phyloP scores from a whole-genome alignment of 2,888 invertebrate species.

The Mechanitis mazaeus region DNA sequence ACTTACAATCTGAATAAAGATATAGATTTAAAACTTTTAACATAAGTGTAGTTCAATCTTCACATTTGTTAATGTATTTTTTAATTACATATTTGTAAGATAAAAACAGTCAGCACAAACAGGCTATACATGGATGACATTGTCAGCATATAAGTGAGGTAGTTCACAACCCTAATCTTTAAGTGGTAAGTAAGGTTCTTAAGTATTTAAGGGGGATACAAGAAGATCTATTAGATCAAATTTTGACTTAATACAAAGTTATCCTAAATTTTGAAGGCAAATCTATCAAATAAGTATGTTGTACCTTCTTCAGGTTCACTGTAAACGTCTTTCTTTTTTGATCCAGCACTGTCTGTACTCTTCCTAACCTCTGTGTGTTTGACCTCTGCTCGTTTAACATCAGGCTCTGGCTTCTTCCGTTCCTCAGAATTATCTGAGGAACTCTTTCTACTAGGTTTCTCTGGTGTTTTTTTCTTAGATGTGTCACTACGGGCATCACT shows the following conservation, averaged over 20 bases:
- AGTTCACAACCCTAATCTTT: background rate
- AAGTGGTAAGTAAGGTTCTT: background rate
- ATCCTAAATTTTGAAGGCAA: no score
- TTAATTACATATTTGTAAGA: no score
- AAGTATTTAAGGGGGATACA: no score
- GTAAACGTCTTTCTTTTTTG: conserved; percentile 71
- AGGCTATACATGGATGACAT: no score
- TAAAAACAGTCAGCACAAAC: no score
- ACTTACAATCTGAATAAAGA: no score
- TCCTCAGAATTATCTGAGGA: conserved; percentile 61
- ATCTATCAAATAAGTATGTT: conserved; percentile 5
- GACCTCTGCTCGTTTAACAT: background rate
- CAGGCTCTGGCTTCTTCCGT: conserved; percentile 52
- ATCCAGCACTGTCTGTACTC: conserved; percentile 59
- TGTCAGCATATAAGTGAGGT: no score
- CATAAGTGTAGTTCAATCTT: no score
- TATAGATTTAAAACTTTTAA: no score
- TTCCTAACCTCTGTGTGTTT: conserved; percentile 59
- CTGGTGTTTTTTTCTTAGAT: conserved; percentile 59
- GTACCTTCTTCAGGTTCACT: conserved; percentile 90
- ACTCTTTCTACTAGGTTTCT: conserved; percentile 53
- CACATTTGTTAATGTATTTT: no score
- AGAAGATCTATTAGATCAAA: no score
- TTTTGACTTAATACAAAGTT: no score
- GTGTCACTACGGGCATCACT: conserved; percentile 58